Percentiles rank a stretch among this genome's conserved stretches.
phyloP scores from a whole-genome alignment of 2,888 invertebrate genomes.

The Metallyticus violacea region DNA sequence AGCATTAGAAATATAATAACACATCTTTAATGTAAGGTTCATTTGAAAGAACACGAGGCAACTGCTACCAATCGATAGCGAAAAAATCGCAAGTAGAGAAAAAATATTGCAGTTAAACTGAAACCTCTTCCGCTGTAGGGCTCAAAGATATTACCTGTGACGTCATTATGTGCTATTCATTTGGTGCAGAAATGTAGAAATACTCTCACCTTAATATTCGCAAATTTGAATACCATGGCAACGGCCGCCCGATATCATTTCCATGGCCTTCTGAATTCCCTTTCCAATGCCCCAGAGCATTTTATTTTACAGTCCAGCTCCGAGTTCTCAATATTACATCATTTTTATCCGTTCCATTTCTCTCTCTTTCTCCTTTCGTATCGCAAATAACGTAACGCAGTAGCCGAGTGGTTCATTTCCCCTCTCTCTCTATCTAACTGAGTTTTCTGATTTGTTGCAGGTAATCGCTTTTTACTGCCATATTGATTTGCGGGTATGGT shows the following conservation, averaged over 20 bases:
- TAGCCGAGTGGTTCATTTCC: neutral
- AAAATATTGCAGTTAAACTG: neutral
- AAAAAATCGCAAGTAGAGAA: neutral
- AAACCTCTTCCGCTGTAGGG: neutral
- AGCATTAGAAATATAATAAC: too few relatives aligned
- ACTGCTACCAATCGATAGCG: too few relatives aligned
- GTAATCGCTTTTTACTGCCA: neutral
- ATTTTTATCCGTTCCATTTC: neutral
- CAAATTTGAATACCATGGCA: neutral
- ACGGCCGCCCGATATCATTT: neutral
- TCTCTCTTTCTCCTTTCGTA: neutral
- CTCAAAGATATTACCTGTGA: neutral
- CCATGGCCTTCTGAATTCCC: neutral
- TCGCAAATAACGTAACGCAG: neutral
- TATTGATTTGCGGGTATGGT: neutral
- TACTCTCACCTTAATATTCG: neutral
- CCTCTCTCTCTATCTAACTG: neutral
- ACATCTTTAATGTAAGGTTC: too few relatives aligned
- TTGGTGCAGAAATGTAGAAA: neutral
- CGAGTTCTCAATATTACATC: neutral
- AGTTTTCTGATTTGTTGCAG: neutral
- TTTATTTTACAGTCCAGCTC: neutral
- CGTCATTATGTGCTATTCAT: neutral
- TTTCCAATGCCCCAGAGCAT: neutral
- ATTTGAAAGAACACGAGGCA: too few relatives aligned